Base-by-base conservation (phyloP, 2,888 invertebrate genomes). In the Balanococcus diminutus region DNA sequence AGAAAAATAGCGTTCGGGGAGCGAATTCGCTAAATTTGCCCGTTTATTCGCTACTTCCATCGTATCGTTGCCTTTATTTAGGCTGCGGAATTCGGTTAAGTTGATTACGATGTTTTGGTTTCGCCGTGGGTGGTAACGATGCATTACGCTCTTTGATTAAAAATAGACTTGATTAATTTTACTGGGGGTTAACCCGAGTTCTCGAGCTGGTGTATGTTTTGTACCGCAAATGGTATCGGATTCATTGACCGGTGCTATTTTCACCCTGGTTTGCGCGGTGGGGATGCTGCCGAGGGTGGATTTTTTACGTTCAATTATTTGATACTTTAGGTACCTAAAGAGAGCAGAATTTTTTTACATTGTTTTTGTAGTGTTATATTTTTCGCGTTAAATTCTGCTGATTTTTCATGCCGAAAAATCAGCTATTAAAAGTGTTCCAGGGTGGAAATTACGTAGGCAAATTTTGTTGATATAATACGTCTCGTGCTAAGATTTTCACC, bases 21-120 rank as follows among this genome's bases (percentile, higher is more conserved):
- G 32, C 61, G 72, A 51, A 67, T 67, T 51, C 51, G 82, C 82
- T 28, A 46, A 31, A 72, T 84, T 39, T 56, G 84, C 67, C 39
- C 72, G 67, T 84, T 67, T 84, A 84, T 36, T 75, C 75, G 39
- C 22, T 67, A 14, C 67, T 22, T 39, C 28, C 67, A 36, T 32
- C 28, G 36, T 39, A 31, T 32, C 22, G 22, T 81, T 39, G 39
- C 22, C 42, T 32, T 79, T 42, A 31, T 84, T 84, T 84, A 84
- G 56, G 56, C 83, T 14, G 56, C 56, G 56, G 83, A 83, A 83
- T 83, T 83, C 46, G 83, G 61, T 61, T 83, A 83, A 83, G 75
- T 84, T 75, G 84, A 84, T 84, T 84, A 84, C 84, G 84, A 79
- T 75, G 84, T 84, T 84, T 84, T 84, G 84, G 84, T 84, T 75